phyloP scores from a whole-genome alignment of 2,113 vertebrate species.

The Spermophilus dauricus region DNA sequence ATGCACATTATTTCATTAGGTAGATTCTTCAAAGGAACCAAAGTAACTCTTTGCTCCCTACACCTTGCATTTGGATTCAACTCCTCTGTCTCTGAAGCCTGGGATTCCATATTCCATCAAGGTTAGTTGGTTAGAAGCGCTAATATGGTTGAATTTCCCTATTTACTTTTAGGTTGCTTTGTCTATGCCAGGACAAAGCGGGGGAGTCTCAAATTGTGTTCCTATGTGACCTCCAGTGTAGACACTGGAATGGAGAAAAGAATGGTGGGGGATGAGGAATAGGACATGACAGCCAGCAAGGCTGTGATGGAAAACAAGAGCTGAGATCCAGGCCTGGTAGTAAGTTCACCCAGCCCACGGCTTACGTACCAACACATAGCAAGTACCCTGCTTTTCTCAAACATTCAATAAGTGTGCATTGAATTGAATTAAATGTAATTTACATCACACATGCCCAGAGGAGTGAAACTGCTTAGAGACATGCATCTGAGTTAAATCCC shows the following conservation, averaged over 20 bases:
- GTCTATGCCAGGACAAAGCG: neutral
- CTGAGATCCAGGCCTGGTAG: neutral
- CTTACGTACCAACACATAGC: neutral
- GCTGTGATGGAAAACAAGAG: neutral
- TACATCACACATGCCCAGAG: neutral
- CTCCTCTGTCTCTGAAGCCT: conserved; percentile 94
- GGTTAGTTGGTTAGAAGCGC: conserved; percentile 85
- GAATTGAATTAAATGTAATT: neutral
- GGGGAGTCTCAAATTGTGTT: neutral
- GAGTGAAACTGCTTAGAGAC: neutral
- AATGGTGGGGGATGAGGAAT: neutral
- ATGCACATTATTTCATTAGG: conserved; percentile 83
- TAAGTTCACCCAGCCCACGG: neutral
- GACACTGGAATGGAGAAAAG: neutral
- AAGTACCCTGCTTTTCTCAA: neutral
- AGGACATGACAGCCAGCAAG: neutral
- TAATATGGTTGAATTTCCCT: neutral
- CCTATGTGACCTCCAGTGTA: neutral
- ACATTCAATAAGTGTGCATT: neutral
- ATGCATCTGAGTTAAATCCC: neutral
- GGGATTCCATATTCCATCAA: conserved; percentile 92
- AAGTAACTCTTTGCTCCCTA: conserved; percentile 93
- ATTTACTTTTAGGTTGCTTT: neutral
- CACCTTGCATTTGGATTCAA: conserved; percentile 90
- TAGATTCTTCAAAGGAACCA: conserved; percentile 89